These are phyloP conservation scores for Automeris io DNA, from an alignment of 2,888 invertebrate species.

Conservation along the genomic window DNA sequence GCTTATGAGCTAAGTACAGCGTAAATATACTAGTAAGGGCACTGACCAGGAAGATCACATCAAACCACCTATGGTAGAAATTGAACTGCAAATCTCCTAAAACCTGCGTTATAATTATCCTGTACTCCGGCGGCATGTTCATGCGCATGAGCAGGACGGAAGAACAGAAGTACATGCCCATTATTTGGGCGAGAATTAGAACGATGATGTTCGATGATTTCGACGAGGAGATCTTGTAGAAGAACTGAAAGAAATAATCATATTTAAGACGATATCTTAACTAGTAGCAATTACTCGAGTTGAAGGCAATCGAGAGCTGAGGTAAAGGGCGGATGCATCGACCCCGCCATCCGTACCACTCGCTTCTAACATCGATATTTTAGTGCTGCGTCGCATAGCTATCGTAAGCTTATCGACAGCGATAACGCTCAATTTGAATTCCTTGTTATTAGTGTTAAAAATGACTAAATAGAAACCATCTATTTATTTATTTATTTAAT, in stretches of 20 bases:
- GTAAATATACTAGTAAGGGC: conserved; percentile 97
- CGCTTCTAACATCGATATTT: no score
- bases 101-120: conserved; percentile 90
- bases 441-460: no score
- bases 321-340: no score
- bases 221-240: conserved; percentile 98
- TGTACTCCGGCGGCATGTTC: conserved; percentile 99
- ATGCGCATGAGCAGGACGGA: conserved; percentile 97
- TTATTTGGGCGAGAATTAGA: conserved; percentile 96
- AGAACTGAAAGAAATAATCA: conserved; percentile 94
- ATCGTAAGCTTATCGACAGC: no score
- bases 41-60: conserved; percentile 98
- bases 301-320: no score
- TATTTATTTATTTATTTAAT: no score
- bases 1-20: conserved; percentile 96
- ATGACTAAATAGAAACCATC: no score
- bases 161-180: conserved; percentile 99
- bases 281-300: no score
- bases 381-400: no score
- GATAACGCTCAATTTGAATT: no score
- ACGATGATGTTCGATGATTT: conserved; percentile 99
- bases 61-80: conserved; percentile 99
- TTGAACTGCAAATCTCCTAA: conserved; percentile 98
- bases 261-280: no score
- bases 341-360: no score